phyloP scores from a whole-genome alignment of 2,888 invertebrate genomes.

The Mellilla xanthometata region DNA sequence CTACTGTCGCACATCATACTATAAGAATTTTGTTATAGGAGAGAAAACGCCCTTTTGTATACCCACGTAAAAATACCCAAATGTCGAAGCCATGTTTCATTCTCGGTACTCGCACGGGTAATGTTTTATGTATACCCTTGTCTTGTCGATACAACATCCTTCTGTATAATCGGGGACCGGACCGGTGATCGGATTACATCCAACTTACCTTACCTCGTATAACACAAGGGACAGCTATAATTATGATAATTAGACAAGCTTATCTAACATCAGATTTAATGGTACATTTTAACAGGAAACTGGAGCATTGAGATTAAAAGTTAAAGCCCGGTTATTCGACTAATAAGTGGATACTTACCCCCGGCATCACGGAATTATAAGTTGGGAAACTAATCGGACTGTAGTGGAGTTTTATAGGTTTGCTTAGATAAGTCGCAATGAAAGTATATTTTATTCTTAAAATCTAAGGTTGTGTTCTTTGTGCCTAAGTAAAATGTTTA shows the following conservation, averaged over 20 bases:
- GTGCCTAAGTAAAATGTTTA: no score
- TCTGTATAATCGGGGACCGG: constrained; percentile 29
- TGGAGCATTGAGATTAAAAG: constrained; percentile 26
- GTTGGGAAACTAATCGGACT: constrained; percentile 9
- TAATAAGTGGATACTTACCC: constrained; percentile 17
- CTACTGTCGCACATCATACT: no score
- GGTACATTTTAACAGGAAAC: constrained; percentile 21
- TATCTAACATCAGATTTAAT: constrained; percentile 31
- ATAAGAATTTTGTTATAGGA: no score
- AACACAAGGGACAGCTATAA: constrained; percentile 31
- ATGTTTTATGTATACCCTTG: neutral
- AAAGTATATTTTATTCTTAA: no score
- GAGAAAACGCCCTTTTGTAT: no score
- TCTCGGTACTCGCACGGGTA: no score
- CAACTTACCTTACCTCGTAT: constrained; percentile 31
- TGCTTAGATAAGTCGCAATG: no score
- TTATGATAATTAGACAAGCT: constrained; percentile 30
- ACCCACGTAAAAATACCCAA: no score
- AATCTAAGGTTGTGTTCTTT: no score
- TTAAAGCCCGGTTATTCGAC: constrained; percentile 18
- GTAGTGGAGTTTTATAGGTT: neutral
- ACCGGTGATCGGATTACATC: constrained; percentile 35
- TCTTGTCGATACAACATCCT: constrained; percentile 16
- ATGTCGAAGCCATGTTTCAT: no score
- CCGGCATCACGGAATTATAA: constrained; percentile 11